A percentile compares a stretch with the other conserved stretches of the same genome.
Evolutionary conservation across 2,113 vertebrate genomes (phyloP).

Genomic region (Salvator merianae): DNA sequence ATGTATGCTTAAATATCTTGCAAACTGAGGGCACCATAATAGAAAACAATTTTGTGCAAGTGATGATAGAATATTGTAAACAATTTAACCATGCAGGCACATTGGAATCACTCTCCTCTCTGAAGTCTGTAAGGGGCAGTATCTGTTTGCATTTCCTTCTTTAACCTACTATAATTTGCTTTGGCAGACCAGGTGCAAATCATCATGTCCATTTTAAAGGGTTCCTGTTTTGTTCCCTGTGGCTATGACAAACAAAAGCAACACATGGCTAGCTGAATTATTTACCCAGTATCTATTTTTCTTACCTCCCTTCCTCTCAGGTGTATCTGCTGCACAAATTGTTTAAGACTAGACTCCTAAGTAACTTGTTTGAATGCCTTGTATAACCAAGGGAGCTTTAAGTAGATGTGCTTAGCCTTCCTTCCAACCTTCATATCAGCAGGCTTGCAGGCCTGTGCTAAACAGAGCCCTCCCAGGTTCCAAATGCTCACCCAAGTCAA

Average conservation of each 20-base stretch:
- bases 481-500: neutral
- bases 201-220: neutral
- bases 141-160: neutral
- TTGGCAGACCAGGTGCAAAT: neutral
- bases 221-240: neutral
- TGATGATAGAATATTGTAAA: neutral
- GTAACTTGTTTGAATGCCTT: neutral
- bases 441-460: neutral
- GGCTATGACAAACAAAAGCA: neutral
- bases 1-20: neutral
- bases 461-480: neutral
- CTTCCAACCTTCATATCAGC: neutral
- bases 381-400: neutral
- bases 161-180: neutral
- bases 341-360: neutral
- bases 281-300: neutral
- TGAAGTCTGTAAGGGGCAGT: neutral
- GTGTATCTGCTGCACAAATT: neutral
- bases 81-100: neutral
- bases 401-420: neutral
- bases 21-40: neutral
- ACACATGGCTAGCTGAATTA: neutral
- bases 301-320: too few relatives aligned
- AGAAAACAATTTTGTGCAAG: neutral
- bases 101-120: neutral